Evolutionary conservation across 1,140 invertebrate genomes (phyloP).

Genomic region (Acromyrmex echinatior): DNA sequence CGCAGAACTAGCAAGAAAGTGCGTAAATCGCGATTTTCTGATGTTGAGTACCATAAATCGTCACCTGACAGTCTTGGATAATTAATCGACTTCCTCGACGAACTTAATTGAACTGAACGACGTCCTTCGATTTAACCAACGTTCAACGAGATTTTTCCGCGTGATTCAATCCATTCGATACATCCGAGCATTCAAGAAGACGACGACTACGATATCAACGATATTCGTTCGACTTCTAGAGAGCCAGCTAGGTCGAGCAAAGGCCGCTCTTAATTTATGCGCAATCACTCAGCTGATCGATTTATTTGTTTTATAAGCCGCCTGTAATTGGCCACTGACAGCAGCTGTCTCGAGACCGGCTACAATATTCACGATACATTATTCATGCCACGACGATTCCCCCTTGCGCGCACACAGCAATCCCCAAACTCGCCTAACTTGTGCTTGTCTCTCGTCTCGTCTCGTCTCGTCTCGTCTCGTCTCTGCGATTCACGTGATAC

Average conservation of each 20-base stretch:
- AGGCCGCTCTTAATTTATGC: conserved; percentile 66
- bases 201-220: conserved; percentile 1
- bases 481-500: conserved; percentile 18
- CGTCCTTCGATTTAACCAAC: conserved; percentile 25
- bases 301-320: conserved; percentile 68
- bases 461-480: background rate
- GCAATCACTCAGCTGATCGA: conserved; percentile 59
- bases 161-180: conserved; percentile 39
- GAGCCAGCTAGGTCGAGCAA: conserved; percentile 28
- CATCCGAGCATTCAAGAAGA: background rate
- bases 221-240: conserved; percentile 33
- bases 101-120: conserved; percentile 54
- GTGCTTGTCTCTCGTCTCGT: conserved; percentile 14
- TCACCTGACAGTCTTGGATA: conserved; percentile 3
- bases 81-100: conserved; percentile 25
- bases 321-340: conserved; percentile 62
- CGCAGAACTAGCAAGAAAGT: background rate
- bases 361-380: conserved; percentile 69
- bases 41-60: background rate
- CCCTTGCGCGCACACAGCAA: conserved; percentile 11
- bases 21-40: background rate
- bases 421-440: conserved; percentile 42
- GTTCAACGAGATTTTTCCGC: conserved; percentile 39
- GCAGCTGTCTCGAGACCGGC: conserved; percentile 61
- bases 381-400: conserved; percentile 62